phyloP scores from a whole-genome alignment of 2,888 invertebrate genomes.

The Ectemnius cavifrons region DNA sequence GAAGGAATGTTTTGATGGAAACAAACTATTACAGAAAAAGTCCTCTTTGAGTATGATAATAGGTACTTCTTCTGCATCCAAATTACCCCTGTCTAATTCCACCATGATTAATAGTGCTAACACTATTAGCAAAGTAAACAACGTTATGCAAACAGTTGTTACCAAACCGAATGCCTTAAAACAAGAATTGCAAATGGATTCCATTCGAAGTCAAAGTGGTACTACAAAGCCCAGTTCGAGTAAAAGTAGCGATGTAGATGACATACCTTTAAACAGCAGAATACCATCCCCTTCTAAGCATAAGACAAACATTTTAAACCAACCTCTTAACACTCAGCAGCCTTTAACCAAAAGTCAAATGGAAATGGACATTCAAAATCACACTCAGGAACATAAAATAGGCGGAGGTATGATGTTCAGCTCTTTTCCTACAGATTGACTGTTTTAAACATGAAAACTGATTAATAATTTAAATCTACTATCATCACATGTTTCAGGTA shows the following conservation, averaged over 20 bases:
- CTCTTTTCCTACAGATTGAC: neutral
- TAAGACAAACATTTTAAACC: slow-evolving; percentile 69
- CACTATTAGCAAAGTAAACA: slow-evolving; percentile 71
- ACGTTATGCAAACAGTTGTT: slow-evolving; percentile 70
- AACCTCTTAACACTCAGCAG: slow-evolving; percentile 67
- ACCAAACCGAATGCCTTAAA: slow-evolving; percentile 75
- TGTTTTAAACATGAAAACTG: neutral
- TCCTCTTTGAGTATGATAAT: slow-evolving; percentile 73
- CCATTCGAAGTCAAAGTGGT: slow-evolving; percentile 60
- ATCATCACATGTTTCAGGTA: slow-evolving; percentile 60
- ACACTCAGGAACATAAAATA: slow-evolving; percentile 76
- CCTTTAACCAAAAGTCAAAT: slow-evolving; percentile 67
- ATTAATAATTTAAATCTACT: neutral
- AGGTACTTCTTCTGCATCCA: slow-evolving; percentile 69
- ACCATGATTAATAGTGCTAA: slow-evolving; percentile 71
- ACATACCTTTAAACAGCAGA: slow-evolving; percentile 75
- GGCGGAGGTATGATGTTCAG: slow-evolving; percentile 73
- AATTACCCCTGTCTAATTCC: slow-evolving; percentile 73
- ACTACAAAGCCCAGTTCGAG: slow-evolving; percentile 70
- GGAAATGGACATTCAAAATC: slow-evolving; percentile 73
- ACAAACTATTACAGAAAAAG: slow-evolving; percentile 75
- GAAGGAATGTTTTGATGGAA: slow-evolving; percentile 77
- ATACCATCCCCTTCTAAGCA: slow-evolving; percentile 76
- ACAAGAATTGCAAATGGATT: slow-evolving; percentile 66
- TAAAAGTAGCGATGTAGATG: slow-evolving; percentile 73